Evolutionary conservation across 2,797 vertebrate genomes (phyloP), one percentile per base, ranked within the genome.

Genomic region (Schizopygopsis malacanthus): DNA sequence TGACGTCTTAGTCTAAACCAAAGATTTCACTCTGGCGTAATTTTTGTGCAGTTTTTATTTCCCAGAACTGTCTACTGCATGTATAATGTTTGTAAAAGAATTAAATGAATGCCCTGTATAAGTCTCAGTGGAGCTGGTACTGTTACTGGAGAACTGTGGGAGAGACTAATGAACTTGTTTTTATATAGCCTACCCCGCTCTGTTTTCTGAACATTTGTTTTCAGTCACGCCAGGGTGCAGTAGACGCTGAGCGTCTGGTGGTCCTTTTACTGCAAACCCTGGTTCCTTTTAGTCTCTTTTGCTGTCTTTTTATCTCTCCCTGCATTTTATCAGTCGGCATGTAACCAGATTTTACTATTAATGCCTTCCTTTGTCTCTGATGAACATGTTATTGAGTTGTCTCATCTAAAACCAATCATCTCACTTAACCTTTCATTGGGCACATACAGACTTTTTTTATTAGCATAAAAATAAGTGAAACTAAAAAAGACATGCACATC

Each of bases 171-270:
- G 56, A 81, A 65, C 7, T 10, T n/a, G 15, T 52, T 52, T 45
- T 81, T 22, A 50, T 33, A 47, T 65, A 33, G 33, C 33, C 33
- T 33, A 63, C 20, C 39, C 52, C 13, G n/a, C 5, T 25, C 9
- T 50, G 20, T 65, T 77, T 84, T 72, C 41, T 47, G 37, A 78
- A 73, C 61, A 85, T 83, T 77, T 88, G 63, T 85, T 88, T 90
- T 80, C 18, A 83, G 28, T 85, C 61, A 59, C 18, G 37, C 33
- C 20, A 73, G 81, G 78, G 70, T 75, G 33, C 45, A 1, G 59
- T 2, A 28, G 16, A 41, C 13, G 6, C 61, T 10, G 61, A 72
- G 37, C 7, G 1, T 56, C 52, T 65, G 81, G 88, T n/a, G 80
- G 77, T 78, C 59, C 9, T 78, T 83, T 65, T 52, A 77, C 20